These are phyloP conservation scores for Lissocephala sabroskyi DNA, from an alignment of 2,888 invertebrate genomes.

Conservation along the genomic window DNA sequence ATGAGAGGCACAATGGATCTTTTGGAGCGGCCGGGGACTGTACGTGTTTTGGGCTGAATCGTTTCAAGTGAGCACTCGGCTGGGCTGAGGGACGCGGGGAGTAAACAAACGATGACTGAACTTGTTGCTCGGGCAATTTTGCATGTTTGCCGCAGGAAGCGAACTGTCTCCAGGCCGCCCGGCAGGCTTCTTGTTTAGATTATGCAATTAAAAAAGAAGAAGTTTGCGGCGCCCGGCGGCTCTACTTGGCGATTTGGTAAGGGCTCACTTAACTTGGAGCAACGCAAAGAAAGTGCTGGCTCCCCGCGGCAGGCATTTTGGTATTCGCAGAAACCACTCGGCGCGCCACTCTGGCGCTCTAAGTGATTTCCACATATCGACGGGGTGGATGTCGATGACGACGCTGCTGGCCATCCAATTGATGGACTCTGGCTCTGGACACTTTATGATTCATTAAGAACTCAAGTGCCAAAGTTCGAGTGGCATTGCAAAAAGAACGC, in stretches of 20 bases:
- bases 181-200: slow-evolving; percentile 37
- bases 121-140: no score
- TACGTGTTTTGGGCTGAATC: slow-evolving; percentile 33
- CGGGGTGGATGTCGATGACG: no score
- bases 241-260: slow-evolving; percentile 27
- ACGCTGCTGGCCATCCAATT: background rate
- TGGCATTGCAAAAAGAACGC: slow-evolving; percentile 46
- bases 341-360: slow-evolving; percentile 55
- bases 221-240: no score
- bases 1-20: slow-evolving; percentile 29
- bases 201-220: slow-evolving; percentile 2
- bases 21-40: background rate
- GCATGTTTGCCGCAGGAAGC: slow-evolving; percentile 33
- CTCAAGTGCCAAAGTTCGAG: slow-evolving; percentile 56
- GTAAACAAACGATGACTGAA: slow-evolving; percentile 21
- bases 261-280: slow-evolving; percentile 12
- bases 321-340: slow-evolving; percentile 31
- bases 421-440: background rate
- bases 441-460: slow-evolving; percentile 50
- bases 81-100: slow-evolving; percentile 6
- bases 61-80: slow-evolving; percentile 50
- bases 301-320: slow-evolving; percentile 49
- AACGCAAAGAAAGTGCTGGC: slow-evolving; percentile 14
- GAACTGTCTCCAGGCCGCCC: no score
- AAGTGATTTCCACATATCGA: slow-evolving; percentile 33